Conservation (phyloP, 2,797 vertebrate genomes). For the Nasua narica region DNA sequence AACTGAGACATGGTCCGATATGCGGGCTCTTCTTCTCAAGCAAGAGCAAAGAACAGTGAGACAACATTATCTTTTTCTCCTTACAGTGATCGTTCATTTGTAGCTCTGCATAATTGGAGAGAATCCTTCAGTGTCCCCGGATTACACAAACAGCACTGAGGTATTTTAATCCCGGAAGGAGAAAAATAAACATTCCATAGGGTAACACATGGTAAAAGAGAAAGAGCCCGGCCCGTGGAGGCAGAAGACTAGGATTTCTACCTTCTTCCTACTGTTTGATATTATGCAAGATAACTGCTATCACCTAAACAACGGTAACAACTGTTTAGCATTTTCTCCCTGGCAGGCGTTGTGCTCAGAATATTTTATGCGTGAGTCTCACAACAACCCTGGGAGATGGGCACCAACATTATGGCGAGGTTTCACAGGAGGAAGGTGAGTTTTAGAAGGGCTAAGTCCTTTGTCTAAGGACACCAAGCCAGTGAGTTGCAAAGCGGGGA, state of each 20-base stretch:
- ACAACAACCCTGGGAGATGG: not conserved
- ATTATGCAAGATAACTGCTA: not conserved
- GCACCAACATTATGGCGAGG: not conserved
- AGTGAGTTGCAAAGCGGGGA: not conserved
- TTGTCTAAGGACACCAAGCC: not conserved
- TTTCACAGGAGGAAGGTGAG: not conserved
- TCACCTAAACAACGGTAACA: not conserved
- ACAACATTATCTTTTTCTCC: not conserved
- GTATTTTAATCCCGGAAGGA: conserved; percentile 30
- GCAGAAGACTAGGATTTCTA: not conserved
- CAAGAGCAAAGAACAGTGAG: not conserved
- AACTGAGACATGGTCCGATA: not conserved
- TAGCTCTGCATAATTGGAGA: not conserved
- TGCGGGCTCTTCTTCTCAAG: not conserved
- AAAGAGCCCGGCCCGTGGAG: not conserved
- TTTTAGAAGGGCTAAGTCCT: not conserved
- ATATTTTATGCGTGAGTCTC: not conserved
- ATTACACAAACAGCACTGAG: not conserved
- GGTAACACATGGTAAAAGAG: not conserved
- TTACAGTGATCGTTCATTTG: not conserved
- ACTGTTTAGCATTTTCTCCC: not conserved
- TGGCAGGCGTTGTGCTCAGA: not conserved
- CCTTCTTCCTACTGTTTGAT: not conserved
- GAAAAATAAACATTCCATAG: not conserved
- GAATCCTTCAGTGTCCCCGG: not conserved